phyloP scores from a whole-genome alignment of 1,140 invertebrate species.

The Atta cephalotes region DNA sequence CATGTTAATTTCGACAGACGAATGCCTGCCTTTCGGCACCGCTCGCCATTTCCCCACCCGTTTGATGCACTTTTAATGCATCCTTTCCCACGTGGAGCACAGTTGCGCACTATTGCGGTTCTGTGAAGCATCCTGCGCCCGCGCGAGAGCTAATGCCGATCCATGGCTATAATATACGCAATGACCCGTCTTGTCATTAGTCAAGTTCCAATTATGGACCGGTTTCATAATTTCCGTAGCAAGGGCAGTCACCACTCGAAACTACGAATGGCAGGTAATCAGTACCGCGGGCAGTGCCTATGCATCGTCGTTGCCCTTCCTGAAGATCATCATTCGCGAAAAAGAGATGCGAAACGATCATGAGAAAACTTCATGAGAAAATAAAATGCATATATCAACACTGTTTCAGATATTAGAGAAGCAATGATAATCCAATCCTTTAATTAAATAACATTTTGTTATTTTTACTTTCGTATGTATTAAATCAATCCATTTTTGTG shows the following conservation, averaged over 20 bases:
- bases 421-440: too few relatives aligned
- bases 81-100: conserved; percentile 54
- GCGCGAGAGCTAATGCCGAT: conserved; percentile 50
- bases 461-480: too few relatives aligned
- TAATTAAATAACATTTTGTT: too few relatives aligned
- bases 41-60: conserved; percentile 10
- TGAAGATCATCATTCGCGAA: conserved; percentile 35
- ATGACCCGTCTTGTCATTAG: conserved; percentile 65
- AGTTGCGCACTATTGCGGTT: conserved; percentile 33
- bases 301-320: conserved; percentile 17
- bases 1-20: conserved; percentile 60
- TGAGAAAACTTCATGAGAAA: not conserved
- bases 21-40: conserved; percentile 36
- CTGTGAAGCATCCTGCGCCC: conserved; percentile 17
- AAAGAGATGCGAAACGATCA: conserved; percentile 33
- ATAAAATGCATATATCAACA: not conserved
- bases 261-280: conserved; percentile 53
- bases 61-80: conserved; percentile 61
- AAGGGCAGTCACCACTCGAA: conserved; percentile 61
- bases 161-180: conserved; percentile 59
- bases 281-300: conserved; percentile 28
- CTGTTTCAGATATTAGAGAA: too few relatives aligned
- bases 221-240: conserved; percentile 67
- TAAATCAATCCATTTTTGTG: too few relatives aligned
- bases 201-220: conserved; percentile 67